Base-by-base conservation (phyloP, 2,888 invertebrate genomes). In the Trachelus troglodyta region DNA sequence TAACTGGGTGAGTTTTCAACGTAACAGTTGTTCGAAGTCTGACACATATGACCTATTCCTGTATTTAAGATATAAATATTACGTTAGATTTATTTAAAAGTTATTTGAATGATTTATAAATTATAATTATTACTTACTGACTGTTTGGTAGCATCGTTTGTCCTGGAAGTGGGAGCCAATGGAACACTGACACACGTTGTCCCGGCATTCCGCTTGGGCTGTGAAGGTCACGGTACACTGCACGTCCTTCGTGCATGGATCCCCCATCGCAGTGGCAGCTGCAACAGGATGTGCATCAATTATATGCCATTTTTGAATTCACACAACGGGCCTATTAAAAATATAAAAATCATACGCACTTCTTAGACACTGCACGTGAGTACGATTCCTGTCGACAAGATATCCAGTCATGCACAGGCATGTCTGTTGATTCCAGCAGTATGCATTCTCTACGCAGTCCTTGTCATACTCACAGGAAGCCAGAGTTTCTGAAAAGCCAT, bases 341-440 rank as follows among this genome's bases (percentile, higher is more conserved):
- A 23, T 56, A 56, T 23, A 56, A 56, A 0, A 23, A 23, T 56
- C 12, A 30, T 80, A 86, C 87, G 83, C 86, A 92, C 92, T 87
- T 90, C 87, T 87, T 12, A 92, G 80, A 82, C 93, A 93, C 79
- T 91, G 89, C 76, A 91, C 91, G 82, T 85, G 87, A 3, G 91
- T 92, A 69, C 85, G 85, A 84, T 92, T 92, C 79, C 87, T 88
- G 77, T 89, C 88, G 37, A 92, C 90, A 79, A 91, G 89, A 78
- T 89, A 92, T 74, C 89, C 87, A 3, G 89, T 86, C 82, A 89
- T 88, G 85, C 93, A 93, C 80, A 90, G 89, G 80, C 93, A 93
- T 73, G 86, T 86, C 75, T 86, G 78, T 30, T 87, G 87, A 74
- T 85, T 84, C 81, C 81, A 83, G 77, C 90, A 90, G 77, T 85